Percentiles rank a stretch among this genome's conserved stretches.
phyloP scores from a whole-genome alignment of 2,888 invertebrate species.

The Onchidella celtica region DNA sequence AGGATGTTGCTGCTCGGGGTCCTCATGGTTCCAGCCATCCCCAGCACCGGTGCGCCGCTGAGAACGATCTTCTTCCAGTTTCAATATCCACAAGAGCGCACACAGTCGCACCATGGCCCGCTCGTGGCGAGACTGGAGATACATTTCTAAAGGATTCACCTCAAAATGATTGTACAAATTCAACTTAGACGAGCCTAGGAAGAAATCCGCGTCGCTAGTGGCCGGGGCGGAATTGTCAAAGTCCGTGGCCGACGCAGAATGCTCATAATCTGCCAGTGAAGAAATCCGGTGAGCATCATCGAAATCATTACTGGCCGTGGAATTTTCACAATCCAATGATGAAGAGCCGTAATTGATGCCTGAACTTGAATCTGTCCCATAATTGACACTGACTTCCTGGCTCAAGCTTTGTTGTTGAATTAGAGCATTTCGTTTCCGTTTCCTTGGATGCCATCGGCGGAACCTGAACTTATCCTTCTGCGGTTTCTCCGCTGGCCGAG shows the following conservation, averaged over 20 bases:
- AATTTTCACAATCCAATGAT: constrained; percentile 29
- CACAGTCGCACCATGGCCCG: constrained; percentile 74
- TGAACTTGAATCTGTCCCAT: constrained; percentile 19
- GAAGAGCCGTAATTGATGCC: constrained; percentile 7
- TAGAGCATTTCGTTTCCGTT: constrained; percentile 24
- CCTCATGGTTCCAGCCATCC: constrained; percentile 30
- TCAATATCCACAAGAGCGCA: constrained; percentile 74
- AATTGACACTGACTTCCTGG: background rate
- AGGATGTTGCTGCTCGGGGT: background rate
- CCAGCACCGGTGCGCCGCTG: constrained; percentile 25
- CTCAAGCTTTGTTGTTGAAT: background rate
- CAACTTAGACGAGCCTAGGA: constrained; percentile 16
- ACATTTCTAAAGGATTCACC: constrained; percentile 61
- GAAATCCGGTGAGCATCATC: constrained; percentile 12
- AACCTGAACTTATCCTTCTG: constrained; percentile 35
- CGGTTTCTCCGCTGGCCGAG: background rate
- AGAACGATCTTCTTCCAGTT: constrained; percentile 68
- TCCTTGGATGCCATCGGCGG: constrained; percentile 32
- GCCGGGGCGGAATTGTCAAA: background rate
- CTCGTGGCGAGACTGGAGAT: constrained; percentile 68
- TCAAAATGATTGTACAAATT: constrained; percentile 50
- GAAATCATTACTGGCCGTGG: constrained; percentile 24
- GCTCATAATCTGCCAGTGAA: background rate
- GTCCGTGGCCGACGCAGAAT: constrained; percentile 11
- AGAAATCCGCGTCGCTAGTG: background rate